Base-by-base conservation (phyloP, 2,888 invertebrate genomes). In the Leucophora obtusa region DNA sequence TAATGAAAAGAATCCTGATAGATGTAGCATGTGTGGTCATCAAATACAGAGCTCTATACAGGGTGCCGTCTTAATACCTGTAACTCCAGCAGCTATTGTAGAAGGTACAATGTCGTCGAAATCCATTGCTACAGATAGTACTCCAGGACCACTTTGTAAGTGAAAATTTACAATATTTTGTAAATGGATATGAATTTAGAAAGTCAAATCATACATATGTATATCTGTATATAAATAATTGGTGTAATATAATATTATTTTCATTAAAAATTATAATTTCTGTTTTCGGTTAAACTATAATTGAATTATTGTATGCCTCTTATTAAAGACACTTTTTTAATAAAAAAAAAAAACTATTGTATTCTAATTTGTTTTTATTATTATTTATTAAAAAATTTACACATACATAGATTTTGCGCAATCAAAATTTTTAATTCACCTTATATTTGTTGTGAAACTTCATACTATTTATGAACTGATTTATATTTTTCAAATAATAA, bases 121-220 rank as follows among this genome's bases (percentile, higher is more conserved):
- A 17, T 18, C 74, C 53, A 65, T 47, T 10, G 9, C 24, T 35
- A 71, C 68, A n/a, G 11, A 10, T 53, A 63, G 43, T 47, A 38
- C 63, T 53, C 33, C 59, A 56, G 79, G 65, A 47, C 69, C 74
- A 77, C 77, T 74, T 81, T 60, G 81, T 81, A 81, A 81, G 81
- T 81, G 73, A 56, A 54, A 38, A 81, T 66, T 65, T 43, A 69
- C 59, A 60, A 62, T 15, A 70, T 59, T 65, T 73, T 63, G 59
- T 38, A 69, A 72, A 69, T 43, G 28, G 11, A 28, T n/a, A 28
- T 5, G 11, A n/a, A 21, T 3, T 3, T 4, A 21, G 18, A 24
- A 21, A 43, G 28, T 53, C 54, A 15, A 71, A 66, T 24, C 38
- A 63, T 53, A 53, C 28, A 51, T 54, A 43, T 69, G 58, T 63